Evolutionary conservation across 2,797 vertebrate species (phyloP).

Genomic region (Hoplostethus atlanticus): DNA sequence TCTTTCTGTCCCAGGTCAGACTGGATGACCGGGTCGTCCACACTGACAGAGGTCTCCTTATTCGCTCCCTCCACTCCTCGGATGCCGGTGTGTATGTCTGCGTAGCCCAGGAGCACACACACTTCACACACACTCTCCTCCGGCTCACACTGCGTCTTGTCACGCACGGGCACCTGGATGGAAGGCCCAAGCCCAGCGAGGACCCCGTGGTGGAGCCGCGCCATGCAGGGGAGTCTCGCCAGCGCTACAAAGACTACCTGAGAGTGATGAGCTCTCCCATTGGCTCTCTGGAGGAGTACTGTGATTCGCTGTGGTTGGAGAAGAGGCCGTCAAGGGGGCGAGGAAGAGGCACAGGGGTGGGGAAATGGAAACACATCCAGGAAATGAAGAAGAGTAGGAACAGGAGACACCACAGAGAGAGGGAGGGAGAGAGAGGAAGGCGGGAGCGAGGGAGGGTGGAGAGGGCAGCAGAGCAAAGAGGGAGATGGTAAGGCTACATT

Average conservation of each 20-base stretch:
- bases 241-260: constrained; percentile 96
- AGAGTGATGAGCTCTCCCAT: constrained; percentile 90
- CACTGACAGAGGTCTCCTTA: constrained; percentile 92
- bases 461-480: constrained; percentile 46
- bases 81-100: constrained; percentile 92
- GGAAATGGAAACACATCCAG: constrained; percentile 98
- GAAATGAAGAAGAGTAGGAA: constrained; percentile 96
- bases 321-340: constrained; percentile 80
- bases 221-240: constrained; percentile 85
- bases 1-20: constrained; percentile 83
- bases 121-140: constrained; percentile 90
- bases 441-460: constrained; percentile 26
- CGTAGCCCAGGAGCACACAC: constrained; percentile 91
- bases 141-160: constrained; percentile 91
- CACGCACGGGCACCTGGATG: constrained; percentile 89
- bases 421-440: constrained; percentile 2
- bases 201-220: constrained; percentile 83
- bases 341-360: constrained; percentile 83
- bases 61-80: constrained; percentile 89
- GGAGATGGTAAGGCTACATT: neutral
- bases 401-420: constrained; percentile 85
- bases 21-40: constrained; percentile 91
- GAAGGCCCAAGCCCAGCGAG: constrained; percentile 82
- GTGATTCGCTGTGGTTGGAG: constrained; percentile 95
- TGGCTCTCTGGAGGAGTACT: constrained; percentile 95